Conservation (phyloP, 2,797 vertebrate species). For the Lacerta agilis region DNA sequence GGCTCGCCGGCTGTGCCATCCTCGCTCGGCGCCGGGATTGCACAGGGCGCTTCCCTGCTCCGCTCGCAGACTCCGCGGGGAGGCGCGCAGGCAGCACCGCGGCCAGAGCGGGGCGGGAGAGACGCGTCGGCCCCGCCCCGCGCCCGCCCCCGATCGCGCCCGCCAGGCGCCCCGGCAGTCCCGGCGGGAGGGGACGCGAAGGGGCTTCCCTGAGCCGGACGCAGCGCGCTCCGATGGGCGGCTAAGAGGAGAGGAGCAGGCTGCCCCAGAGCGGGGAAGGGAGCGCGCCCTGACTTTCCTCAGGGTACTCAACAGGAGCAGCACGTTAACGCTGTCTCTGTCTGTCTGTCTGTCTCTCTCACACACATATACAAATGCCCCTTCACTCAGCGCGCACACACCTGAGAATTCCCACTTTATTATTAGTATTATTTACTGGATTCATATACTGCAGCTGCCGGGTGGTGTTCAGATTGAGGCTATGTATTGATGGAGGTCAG, state of each 20-base stretch:
- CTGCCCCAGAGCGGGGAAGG: background rate
- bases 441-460: background rate
- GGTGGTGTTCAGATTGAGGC: background rate
- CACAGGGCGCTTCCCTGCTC: background rate
- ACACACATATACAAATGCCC: background rate
- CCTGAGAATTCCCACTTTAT: too few relatives aligned
- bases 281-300: background rate
- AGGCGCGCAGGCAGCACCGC: background rate
- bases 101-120: background rate
- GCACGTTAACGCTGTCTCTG: too few relatives aligned
- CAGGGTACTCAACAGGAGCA: background rate
- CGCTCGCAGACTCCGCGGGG: background rate
- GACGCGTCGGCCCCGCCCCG: constrained; percentile 8
- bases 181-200: rapidly evolving
- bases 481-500: background rate
- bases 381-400: too few relatives aligned
- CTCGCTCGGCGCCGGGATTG: too few relatives aligned
- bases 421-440: too few relatives aligned
- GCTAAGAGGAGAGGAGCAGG: rapidly evolving
- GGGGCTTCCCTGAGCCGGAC: background rate
- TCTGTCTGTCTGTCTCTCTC: background rate
- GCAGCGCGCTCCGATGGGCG: rapidly evolving
- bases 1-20: background rate
- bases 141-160: constrained; percentile 25
- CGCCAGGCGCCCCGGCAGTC: background rate